A percentile compares a stretch with the other conserved stretches of the same genome.
Evolutionary conservation across 2,888 invertebrate species (phyloP).

Genomic region (Eulithis prunata): DNA sequence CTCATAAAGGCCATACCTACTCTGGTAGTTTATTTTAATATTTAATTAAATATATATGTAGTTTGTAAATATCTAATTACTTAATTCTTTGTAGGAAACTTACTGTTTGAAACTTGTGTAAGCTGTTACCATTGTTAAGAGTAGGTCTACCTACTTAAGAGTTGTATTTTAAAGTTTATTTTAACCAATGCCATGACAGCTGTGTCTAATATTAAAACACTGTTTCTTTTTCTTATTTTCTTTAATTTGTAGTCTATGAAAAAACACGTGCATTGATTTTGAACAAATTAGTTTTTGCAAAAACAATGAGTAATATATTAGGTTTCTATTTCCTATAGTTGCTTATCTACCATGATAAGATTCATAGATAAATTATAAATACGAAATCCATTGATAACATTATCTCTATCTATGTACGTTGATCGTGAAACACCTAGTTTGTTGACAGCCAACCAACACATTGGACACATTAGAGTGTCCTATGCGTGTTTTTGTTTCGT

Average conservation of each 20-base stretch:
- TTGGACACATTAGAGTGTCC: not conserved
- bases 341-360: not conserved
- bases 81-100: not conserved
- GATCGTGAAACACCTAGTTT: conserved; percentile 20
- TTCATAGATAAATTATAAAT: conserved; percentile 1
- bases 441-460: conserved; percentile 17
- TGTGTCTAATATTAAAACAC: not conserved
- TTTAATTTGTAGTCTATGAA: not conserved
- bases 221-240: not conserved
- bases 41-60: not conserved
- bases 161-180: no score
- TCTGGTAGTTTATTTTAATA: not conserved
- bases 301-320: no score
- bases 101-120: not conserved
- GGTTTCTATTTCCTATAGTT: no score
- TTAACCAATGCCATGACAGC: not conserved
- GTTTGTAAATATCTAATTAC: conserved; percentile 6
- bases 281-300: no score
- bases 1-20: not conserved
- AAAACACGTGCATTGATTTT: no score
- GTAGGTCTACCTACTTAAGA: no score
- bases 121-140: not conserved
- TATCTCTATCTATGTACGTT: conserved; percentile 18
- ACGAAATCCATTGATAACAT: conserved; percentile 20
- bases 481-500: not conserved